Base-by-base conservation (phyloP, 2,888 invertebrate genomes). In the Biston betularia region DNA sequence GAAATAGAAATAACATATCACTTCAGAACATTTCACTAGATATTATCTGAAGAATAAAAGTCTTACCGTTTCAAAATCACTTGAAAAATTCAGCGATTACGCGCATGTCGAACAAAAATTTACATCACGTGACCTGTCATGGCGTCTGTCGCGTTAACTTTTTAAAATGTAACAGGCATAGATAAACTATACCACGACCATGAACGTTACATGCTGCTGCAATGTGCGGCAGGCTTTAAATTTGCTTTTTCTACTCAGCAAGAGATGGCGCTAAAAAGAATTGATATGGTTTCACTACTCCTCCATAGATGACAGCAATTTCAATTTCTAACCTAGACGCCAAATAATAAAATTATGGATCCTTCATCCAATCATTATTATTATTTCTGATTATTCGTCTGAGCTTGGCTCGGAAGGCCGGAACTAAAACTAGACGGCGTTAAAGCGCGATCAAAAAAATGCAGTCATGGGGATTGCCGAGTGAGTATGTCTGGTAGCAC, bases 81-180 rank as follows among this genome's bases (percentile, higher is more conserved):
- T 86, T 82, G 80, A 84, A 89, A 90, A 89, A 89, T 86, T 89
- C 86, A 85, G 83, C 81, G 72, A 74, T 74, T 80, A 84, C 88
- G 92, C 93, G 93, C 93, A 93, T 93, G 93, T 88, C 92, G 86
- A 82, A 90, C 89, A 86, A 89, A 92, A 93, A 93, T 93, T 93
- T 93, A 93, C 91, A 89, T 93, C 93, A 93, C 93, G 93, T 93
- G 93, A 93, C 88, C 93, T 93, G 92, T 93, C 93, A 93, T 93
- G 93, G 93, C 93, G 93, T 24, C 24, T 24, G 24, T 92, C 90
- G 24, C 15, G 24, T 10, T 61, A 54, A 35, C 52, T 65, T 65
- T 65, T 64, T 64, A 57, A 57, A 58, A 15, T 40, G 40, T 58
- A 42, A 54, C 54, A 9, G 44, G 44, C 50, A 60, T 44, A 60